Evolutionary conservation across 2,797 vertebrate genomes (phyloP).

Genomic region (Knipowitschia caucasica): DNA sequence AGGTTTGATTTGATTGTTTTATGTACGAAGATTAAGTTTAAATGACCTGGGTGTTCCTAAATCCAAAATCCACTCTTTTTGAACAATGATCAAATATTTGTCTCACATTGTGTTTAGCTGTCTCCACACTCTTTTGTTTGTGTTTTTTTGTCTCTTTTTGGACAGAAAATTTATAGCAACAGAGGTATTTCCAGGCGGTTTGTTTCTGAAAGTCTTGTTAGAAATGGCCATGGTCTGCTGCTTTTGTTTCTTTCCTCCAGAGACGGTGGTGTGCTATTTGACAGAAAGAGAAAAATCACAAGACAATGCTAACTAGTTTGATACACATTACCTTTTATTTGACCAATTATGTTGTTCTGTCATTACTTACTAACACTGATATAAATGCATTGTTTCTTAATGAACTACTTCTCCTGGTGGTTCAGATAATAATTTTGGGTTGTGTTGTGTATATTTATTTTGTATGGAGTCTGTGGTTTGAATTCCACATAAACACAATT

Average conservation of each 20-base stretch:
- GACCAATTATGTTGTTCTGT: too few relatives aligned
- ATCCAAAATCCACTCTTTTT: slow-evolving; percentile 12
- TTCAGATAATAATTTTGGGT: neutral
- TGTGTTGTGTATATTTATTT: neutral
- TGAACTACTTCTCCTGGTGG: too few relatives aligned
- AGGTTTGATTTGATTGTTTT: slow-evolving; percentile 4
- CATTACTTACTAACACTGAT: too few relatives aligned
- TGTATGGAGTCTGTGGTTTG: neutral
- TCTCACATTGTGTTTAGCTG: slow-evolving; percentile 4
- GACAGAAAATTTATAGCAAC: slow-evolving; percentile 25
- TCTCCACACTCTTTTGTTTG: slow-evolving; percentile 10
- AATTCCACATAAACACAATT: neutral
- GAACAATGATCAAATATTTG: neutral
- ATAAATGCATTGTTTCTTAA: neutral
- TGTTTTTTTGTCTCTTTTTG: slow-evolving; percentile 19
- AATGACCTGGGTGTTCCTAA: slow-evolving; percentile 47
- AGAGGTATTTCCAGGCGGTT: slow-evolving; percentile 35
- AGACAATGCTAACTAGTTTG: neutral
- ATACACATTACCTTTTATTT: too few relatives aligned
- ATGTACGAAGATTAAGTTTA: slow-evolving; percentile 9
- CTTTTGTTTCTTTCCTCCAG: slow-evolving; percentile 19
- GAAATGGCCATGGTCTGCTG: slow-evolving; percentile 29
- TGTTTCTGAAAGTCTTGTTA: slow-evolving; percentile 43
- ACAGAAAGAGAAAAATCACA: slow-evolving; percentile 7
- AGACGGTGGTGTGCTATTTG: slow-evolving; percentile 18